Percentiles rank a stretch among this genome's conserved stretches.
phyloP scores from a whole-genome alignment of 2,888 invertebrate genomes.

The Stenoptilia bipunctidactyla region DNA sequence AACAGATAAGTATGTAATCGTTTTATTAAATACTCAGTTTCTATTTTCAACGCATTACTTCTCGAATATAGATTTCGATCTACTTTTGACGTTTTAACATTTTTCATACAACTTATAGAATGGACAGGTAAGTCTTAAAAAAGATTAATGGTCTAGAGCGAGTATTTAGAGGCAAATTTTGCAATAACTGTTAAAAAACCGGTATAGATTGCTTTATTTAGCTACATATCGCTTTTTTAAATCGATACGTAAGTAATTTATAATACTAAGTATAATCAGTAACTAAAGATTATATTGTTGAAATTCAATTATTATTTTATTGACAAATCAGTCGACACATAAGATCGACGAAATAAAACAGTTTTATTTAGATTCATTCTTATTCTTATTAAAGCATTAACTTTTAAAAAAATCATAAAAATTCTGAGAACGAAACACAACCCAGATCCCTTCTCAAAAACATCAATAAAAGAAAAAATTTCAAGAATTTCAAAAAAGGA shows the following conservation, averaged over 20 bases:
- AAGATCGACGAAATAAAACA: no score
- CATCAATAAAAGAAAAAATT: background rate
- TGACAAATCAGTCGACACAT: no score
- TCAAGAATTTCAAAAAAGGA: constrained; percentile 26
- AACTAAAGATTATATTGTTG: no score
- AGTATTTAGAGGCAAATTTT: constrained; percentile 42
- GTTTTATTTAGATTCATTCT: no score
- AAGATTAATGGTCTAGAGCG: constrained; percentile 49
- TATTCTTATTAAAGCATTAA: no score
- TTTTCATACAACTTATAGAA: constrained; percentile 44
- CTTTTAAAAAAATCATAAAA: background rate
- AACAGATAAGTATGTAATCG: no score
- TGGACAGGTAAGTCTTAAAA: constrained; percentile 45
- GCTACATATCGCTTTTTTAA: constrained; percentile 38
- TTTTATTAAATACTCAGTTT: no score
- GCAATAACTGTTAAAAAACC: constrained; percentile 34
- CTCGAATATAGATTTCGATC: constrained; percentile 1
- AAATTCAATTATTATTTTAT: no score
- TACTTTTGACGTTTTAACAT: constrained; percentile 31
- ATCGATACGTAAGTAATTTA: background rate
- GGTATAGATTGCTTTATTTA: constrained; percentile 26
- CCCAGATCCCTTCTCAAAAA: background rate
- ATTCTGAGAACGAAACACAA: background rate
- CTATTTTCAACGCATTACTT: constrained; percentile 3
- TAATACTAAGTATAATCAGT: background rate